phyloP scores from a whole-genome alignment of 1,140 invertebrate genomes.

The Ips nitidus region DNA sequence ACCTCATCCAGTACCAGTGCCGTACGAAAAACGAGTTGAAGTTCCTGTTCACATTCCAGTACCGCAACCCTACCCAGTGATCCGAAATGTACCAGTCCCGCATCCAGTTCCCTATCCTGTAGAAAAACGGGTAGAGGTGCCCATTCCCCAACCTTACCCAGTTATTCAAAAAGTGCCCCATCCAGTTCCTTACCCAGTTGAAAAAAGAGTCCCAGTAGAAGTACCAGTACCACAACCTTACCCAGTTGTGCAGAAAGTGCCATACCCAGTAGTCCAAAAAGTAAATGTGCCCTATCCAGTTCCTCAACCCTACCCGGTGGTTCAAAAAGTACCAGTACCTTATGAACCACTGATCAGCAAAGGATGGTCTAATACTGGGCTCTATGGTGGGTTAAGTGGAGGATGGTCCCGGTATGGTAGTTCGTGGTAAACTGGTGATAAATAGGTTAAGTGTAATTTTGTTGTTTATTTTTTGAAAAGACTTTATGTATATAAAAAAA shows the following conservation, averaged over 20 bases:
- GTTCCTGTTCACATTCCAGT: constrained; percentile 14
- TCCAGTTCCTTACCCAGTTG: constrained; percentile 9
- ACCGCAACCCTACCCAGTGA: constrained; percentile 19
- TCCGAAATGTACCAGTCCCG: constrained; percentile 8
- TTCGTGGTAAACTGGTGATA: constrained; percentile 3
- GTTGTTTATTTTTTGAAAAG: too few relatives aligned
- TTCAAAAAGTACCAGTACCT: constrained; percentile 35
- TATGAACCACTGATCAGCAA: neutral
- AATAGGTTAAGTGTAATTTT: too few relatives aligned
- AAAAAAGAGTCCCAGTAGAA: constrained; percentile 14
- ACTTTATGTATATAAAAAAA: too few relatives aligned
- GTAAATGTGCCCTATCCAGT: constrained; percentile 36
- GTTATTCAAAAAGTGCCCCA: constrained; percentile 22
- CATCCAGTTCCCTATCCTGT: constrained; percentile 15
- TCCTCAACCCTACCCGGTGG: constrained; percentile 41
- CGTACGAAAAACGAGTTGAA: constrained; percentile 18
- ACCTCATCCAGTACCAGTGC: constrained; percentile 12
- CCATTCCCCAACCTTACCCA: constrained; percentile 39
- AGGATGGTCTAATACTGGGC: constrained; percentile 2
- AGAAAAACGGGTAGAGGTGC: constrained; percentile 29
- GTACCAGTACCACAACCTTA: constrained; percentile 38
- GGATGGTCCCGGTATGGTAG: constrained; percentile 16
- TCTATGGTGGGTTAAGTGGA: neutral
- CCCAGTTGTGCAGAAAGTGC: constrained; percentile 32
- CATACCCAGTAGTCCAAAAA: constrained; percentile 19